Evolutionary conservation across 1,140 invertebrate genomes (phyloP), one percentile per base, ranked within the genome.

Genomic region (Frieseomelitta varia): DNA sequence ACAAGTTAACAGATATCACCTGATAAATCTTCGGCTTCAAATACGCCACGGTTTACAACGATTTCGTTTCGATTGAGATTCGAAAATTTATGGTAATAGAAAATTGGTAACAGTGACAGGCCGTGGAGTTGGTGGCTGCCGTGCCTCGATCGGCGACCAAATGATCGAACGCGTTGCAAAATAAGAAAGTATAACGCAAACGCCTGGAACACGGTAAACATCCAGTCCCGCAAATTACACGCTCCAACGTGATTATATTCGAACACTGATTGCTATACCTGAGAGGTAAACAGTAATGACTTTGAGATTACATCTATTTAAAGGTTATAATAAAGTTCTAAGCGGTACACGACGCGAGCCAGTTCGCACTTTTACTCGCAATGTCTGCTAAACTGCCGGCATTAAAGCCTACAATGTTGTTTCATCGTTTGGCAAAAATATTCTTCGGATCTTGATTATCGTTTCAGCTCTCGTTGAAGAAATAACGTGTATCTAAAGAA

Each of bases 311-410:
- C 58, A 63, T 77, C 75, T 39, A 63, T 63, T 77, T 51, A 47
- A 77, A 56, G 75, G 58, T 77, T 77, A 61, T 77, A 63, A 77
- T 77, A 34, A 61, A 61, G 58, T 63, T 76, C 74, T 76, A 76
- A 76, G 56, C 55, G 34, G 30, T 39, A 24, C 21, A 76, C 15
- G 21, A 15, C 24, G 55, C 30, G 55, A 55, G 47, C 17, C 72
- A 21, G 30, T 58, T 39, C 34, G 56, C 74, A 55, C 74, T 76
- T 76, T 55, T 61, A n/a, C 55, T 47, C 21, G 21, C 21, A 17
- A 61, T 39, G 34, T 39, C 56, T 76, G 74, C 74, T 77, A 34
- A 63, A 27, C 24, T 77, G 55, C 14, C 34, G 11, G 14, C 24
- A 78, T 78, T 65, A 78, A 47, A n/a, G 21, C 10, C 24, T n/a